phyloP scores from a whole-genome alignment of 2,113 vertebrate species.

The Neotragus pygmaeus region DNA sequence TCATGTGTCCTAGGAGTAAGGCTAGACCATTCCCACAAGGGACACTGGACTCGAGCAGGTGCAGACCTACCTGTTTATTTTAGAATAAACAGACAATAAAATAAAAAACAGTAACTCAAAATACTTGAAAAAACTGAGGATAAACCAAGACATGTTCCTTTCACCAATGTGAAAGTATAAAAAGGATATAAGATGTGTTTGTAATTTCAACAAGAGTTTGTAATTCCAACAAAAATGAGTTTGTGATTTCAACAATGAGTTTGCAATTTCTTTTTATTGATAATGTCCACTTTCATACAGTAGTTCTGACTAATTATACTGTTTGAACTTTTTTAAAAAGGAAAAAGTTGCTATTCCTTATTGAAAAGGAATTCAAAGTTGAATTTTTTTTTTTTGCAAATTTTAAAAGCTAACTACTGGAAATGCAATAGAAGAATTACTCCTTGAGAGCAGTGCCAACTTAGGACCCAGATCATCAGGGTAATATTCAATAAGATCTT shows the following conservation, averaged over 20 bases:
- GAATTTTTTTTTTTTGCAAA: background rate
- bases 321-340: background rate
- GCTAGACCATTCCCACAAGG: background rate
- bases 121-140: background rate
- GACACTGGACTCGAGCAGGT: background rate
- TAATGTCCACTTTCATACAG: background rate
- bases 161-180: background rate
- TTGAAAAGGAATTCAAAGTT: background rate
- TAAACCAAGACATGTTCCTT: background rate
- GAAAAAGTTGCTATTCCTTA: background rate
- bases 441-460: background rate
- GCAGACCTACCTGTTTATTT: background rate
- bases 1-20: background rate
- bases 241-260: background rate
- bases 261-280: background rate
- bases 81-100: background rate
- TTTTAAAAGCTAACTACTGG: background rate
- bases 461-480: background rate
- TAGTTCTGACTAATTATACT: background rate
- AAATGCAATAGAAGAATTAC: background rate
- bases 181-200: background rate
- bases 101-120: background rate
- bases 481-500: background rate
- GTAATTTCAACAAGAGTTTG: background rate
- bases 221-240: background rate